A percentile compares a stretch with the other conserved stretches of the same genome.
These are phyloP conservation scores for Standfussiana lucernea DNA, from an alignment of 2,888 invertebrate genomes.

Conservation along the genomic window DNA sequence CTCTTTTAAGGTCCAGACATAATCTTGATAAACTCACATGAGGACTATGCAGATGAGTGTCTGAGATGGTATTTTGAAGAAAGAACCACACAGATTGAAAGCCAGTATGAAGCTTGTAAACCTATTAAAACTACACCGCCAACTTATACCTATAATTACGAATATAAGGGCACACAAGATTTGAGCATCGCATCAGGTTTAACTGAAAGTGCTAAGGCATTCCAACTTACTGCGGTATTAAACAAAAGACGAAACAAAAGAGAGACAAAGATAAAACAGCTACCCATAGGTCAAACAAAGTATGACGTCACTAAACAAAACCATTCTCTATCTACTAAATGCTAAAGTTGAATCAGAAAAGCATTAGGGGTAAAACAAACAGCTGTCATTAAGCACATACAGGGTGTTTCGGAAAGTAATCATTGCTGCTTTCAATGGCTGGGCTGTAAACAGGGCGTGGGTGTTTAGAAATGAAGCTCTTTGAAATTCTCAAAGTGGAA, in stretches of 20 bases:
- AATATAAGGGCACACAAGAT: slow-evolving; percentile 13
- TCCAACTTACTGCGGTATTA: slow-evolving; percentile 5
- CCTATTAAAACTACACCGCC: slow-evolving; percentile 14
- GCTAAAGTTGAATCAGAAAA: slow-evolving; percentile 61
- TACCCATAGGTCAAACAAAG: slow-evolving; percentile 45
- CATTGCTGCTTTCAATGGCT: slow-evolving; percentile 59
- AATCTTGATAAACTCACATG: too few species aligned
- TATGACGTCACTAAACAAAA: slow-evolving; percentile 54
- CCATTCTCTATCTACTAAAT: slow-evolving; percentile 44
- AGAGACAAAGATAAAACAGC: slow-evolving; percentile 3
- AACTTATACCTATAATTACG: slow-evolving; percentile 19
- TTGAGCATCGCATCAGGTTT: too few species aligned
- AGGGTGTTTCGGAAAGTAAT: slow-evolving; percentile 61
- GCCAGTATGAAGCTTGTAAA: neutral
- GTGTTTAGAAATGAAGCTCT: slow-evolving; percentile 44
- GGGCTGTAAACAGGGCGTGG: slow-evolving; percentile 57
- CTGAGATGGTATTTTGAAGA: too few species aligned
- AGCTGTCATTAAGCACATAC: slow-evolving; percentile 56
- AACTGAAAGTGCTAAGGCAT: slow-evolving; percentile 3
- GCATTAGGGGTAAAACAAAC: slow-evolving; percentile 56
- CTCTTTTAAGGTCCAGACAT: too few species aligned
- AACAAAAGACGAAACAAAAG: slow-evolving; percentile 22
- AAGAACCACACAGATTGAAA: too few species aligned
- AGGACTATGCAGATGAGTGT: too few species aligned
- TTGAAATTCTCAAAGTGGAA: slow-evolving; percentile 57